These are phyloP conservation scores for Osmerus eperlanus DNA, from an alignment of 2,113 vertebrate genomes.

Conservation along the genomic window DNA sequence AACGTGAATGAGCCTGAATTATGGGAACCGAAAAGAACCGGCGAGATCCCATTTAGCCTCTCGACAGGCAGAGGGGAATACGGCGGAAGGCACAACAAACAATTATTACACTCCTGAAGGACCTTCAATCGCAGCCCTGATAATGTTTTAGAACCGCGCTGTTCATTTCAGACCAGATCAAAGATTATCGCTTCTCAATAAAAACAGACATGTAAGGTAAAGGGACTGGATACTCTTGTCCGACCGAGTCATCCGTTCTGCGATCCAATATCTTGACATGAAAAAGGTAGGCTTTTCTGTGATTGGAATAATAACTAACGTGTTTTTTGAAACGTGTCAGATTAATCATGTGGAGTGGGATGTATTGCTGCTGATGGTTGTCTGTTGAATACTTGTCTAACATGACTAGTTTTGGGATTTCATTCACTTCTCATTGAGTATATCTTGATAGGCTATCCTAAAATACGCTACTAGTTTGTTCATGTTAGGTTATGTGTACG, in stretches of 20 bases:
- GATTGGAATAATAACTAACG: neutral
- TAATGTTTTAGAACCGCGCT: slow-evolving; percentile 35
- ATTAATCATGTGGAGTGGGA: slow-evolving; percentile 1
- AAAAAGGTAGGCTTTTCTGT: slow-evolving; percentile 58
- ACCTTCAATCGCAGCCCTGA: neutral
- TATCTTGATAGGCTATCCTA: no score
- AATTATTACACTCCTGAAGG: slow-evolving; percentile 19
- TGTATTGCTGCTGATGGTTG: slow-evolving; percentile 41
- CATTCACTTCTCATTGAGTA: no score
- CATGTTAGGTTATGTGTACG: no score
- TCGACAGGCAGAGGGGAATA: slow-evolving; percentile 18
- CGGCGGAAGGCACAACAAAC: slow-evolving; percentile 23
- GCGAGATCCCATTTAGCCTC: slow-evolving; percentile 38
- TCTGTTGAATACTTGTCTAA: no score
- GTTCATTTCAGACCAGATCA: slow-evolving; percentile 53
- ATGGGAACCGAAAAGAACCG: slow-evolving; percentile 50
- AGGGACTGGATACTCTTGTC: slow-evolving; percentile 52
- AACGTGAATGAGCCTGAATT: slow-evolving; percentile 39
- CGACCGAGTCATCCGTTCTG: slow-evolving; percentile 54
- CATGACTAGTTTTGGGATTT: no score
- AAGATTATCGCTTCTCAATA: slow-evolving; percentile 30
- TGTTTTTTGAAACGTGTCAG: neutral
- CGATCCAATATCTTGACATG: slow-evolving; percentile 34
- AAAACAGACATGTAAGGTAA: slow-evolving; percentile 53
- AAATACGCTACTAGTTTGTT: no score